Evolutionary conservation across 2,888 invertebrate species (phyloP), one percentile per base, ranked within the genome.

Genomic region (Acleris emargana): DNA sequence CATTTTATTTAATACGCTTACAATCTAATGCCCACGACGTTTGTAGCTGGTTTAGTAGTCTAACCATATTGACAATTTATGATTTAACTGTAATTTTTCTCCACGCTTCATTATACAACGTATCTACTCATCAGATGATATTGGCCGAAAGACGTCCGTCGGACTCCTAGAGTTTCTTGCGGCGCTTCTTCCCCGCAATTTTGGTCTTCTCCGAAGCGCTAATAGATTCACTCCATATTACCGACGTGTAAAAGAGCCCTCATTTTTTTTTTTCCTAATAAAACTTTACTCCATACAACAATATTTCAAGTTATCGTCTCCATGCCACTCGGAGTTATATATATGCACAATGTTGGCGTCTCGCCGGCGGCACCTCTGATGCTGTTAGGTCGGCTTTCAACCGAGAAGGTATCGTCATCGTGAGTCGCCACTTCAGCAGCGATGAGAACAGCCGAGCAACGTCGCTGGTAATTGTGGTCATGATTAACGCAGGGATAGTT

Each of bases 351-450:
- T 54, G 42, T 42, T 38, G 78, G 75, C 78, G 80, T 72, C 81
- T 71, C 54, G 18, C 32, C 66, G 75, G 74, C 83, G 83, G 82
- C 78, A 68, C 72, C 73, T 83, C 68, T 75, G 79, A 82, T 77
- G 78, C 71, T 74, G 73, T 75, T 76, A 64, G 59, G 53, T 64
- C 55, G 61, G 58, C 58, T 64, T 59, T 18, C 60, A 61, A 63
- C 51, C 53, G n/a, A 53, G 51, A 43, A 57, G n/a, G 25, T 38
- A 57, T 66, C 38, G 38, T 38, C 66, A 66, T 52, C 57, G 43
- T 66, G 66, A 61, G 45, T 57, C 51, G 57, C 55, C 50, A 57
- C 22, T 52, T 63, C 45, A 53, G 28, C 45, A 45, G 47, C 38
- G 47, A 45, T 58, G n/a, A 58, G 32, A 49, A 64, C 57, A 57